Percentiles rank a stretch among this genome's conserved stretches.
These are phyloP conservation scores for Tragelaphus scriptus DNA, from an alignment of 2,113 vertebrate species.

Conservation along the genomic window DNA sequence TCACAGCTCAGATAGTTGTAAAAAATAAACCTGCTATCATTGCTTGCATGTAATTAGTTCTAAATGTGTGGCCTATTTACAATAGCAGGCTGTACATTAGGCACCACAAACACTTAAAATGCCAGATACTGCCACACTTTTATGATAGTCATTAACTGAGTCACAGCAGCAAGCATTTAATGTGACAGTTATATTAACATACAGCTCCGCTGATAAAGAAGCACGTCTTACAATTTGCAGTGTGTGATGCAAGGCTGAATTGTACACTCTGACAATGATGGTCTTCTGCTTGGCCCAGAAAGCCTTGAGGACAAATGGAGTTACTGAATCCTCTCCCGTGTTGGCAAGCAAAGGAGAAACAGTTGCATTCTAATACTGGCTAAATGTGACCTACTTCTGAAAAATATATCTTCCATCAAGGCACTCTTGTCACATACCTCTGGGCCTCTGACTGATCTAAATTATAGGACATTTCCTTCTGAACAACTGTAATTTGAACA, in stretches of 20 bases:
- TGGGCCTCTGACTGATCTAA: background rate
- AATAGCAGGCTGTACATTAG: constrained; percentile 64
- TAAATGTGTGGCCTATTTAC: constrained; percentile 75
- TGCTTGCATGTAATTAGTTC: constrained; percentile 76
- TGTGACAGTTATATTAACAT: constrained; percentile 73
- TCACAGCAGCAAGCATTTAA: constrained; percentile 72
- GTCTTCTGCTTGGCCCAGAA: constrained; percentile 35
- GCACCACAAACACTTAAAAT: constrained; percentile 74
- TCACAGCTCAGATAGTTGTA: constrained; percentile 72
- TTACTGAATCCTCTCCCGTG: background rate
- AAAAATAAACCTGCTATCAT: constrained; percentile 73
- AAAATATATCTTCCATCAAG: background rate
- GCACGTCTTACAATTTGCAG: constrained; percentile 54
- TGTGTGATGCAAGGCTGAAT: background rate
- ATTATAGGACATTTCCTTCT: background rate
- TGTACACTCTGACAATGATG: background rate
- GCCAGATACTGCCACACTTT: constrained; percentile 63
- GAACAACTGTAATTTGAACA: background rate
- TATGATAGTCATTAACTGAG: constrained; percentile 73
- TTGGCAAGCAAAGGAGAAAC: constrained; percentile 36
- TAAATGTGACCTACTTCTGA: background rate
- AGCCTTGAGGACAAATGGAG: background rate
- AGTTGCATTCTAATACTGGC: constrained; percentile 22
- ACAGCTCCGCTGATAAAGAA: constrained; percentile 44
- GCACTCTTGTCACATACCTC: background rate